Evolutionary conservation across 2,113 vertebrate genomes (phyloP).

Genomic region (Oryzias melastigma): DNA sequence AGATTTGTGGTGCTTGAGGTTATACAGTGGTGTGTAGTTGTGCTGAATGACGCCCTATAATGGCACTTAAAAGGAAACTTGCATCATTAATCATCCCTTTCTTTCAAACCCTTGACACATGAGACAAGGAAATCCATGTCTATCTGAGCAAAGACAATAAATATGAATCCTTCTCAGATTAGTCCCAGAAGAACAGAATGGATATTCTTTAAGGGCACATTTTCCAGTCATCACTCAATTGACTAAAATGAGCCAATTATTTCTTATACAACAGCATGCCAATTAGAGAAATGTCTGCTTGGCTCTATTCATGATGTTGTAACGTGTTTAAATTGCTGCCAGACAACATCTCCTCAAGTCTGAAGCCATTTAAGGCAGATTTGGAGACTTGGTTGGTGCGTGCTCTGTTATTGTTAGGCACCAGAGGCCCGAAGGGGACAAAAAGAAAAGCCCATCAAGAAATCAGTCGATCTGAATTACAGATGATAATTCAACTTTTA

Average conservation of each 20-base stretch:
- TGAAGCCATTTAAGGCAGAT: slow-evolving; percentile 49
- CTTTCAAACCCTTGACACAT: slow-evolving; percentile 81
- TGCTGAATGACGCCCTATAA: slow-evolving; percentile 67
- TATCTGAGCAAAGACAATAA: slow-evolving; percentile 86
- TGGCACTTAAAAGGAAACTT: slow-evolving; percentile 76
- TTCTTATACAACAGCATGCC: slow-evolving; percentile 83
- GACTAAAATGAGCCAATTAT: slow-evolving; percentile 92
- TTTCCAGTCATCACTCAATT: slow-evolving; percentile 89
- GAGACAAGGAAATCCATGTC: slow-evolving; percentile 87
- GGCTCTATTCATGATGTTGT: slow-evolving; percentile 70
- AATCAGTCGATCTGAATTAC: slow-evolving; percentile 7
- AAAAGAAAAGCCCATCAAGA: slow-evolving; percentile 4
- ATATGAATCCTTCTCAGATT: slow-evolving; percentile 86
- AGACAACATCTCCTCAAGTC: slow-evolving; percentile 59
- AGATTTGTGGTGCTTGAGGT: slow-evolving; percentile 52
- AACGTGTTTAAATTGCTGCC: slow-evolving; percentile 64
- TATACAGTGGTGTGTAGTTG: slow-evolving; percentile 37
- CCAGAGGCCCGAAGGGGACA: slow-evolving; percentile 13
- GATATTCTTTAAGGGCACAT: slow-evolving; percentile 79
- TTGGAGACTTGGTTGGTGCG: slow-evolving; percentile 36
- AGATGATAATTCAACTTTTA: background rate
- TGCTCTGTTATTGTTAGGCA: slow-evolving; percentile 59
- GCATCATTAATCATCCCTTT: slow-evolving; percentile 86
- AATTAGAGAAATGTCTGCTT: slow-evolving; percentile 83
- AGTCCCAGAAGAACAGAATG: slow-evolving; percentile 86